phyloP scores from a whole-genome alignment of 2,113 vertebrate species.

The Psilopsiagon aurifrons region DNA sequence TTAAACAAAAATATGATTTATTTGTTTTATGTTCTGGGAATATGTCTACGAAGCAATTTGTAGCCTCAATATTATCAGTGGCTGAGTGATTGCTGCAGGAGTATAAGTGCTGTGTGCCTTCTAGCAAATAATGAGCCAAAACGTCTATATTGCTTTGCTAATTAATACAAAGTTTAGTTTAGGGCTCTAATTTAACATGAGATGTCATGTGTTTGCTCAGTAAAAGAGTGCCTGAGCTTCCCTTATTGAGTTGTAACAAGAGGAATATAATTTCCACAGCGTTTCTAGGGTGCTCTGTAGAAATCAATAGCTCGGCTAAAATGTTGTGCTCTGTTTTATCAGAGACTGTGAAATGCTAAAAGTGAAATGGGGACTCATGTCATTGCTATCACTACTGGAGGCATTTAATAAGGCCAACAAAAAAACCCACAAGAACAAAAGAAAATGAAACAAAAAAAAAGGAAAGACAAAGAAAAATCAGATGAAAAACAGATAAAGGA shows the following conservation, averaged over 20 bases:
- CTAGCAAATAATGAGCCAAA: conserved; percentile 45
- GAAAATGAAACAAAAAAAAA: neutral
- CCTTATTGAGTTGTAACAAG: neutral
- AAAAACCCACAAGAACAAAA: neutral
- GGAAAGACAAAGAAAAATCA: neutral
- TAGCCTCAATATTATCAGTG: neutral
- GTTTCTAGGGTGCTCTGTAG: neutral
- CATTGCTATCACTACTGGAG: neutral
- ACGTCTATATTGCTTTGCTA: conserved; percentile 48
- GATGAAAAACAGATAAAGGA: neutral
- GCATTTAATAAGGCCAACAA: neutral
- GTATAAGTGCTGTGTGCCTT: conserved; percentile 12
- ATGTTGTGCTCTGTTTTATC: neutral
- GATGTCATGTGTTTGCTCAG: neutral
- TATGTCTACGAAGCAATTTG: conserved; percentile 30
- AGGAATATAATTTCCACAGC: neutral
- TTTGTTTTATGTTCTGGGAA: conserved; percentile 30
- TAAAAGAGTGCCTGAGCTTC: neutral
- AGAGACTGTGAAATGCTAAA: neutral
- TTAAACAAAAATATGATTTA: conserved; percentile 37
- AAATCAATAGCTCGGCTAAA: neutral
- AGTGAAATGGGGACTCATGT: neutral
- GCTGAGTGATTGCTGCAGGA: neutral
- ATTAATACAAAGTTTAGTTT: conserved; percentile 54
- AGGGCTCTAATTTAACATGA: neutral